Base-by-base conservation (phyloP, 2,888 invertebrate genomes). In the Smittia sp. region DNA sequence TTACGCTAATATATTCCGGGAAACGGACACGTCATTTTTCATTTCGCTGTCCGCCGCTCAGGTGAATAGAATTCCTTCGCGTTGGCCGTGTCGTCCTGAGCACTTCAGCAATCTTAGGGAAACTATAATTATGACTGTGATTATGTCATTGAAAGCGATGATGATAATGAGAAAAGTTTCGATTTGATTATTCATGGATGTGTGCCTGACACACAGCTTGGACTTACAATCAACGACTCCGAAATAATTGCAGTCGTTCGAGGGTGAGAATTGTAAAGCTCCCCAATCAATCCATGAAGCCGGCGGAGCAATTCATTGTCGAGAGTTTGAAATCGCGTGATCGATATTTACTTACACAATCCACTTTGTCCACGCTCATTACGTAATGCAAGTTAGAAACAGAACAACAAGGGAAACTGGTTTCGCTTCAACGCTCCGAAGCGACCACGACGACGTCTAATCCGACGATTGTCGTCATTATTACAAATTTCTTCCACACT, bases 1-100 rank as follows among this genome's bases (percentile, higher is more conserved):
- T 27, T 27, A 13, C 15, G 68, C 13, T 68, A 68, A 68, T 68
- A 25, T 68, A 46, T 41, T 22, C 22, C 22, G 68, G 68, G 68
- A 68, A 41, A 46, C 25, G 25, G 68, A 41, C 68, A 46, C 25
- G 22, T 68, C 46, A 25, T 46, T 68, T 20, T 32, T 68, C 46
- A 22, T 6, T 9, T 32, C 32, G 32, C 3, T 46, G 46, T 46
- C n/a, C 6, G 15, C 3, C 2, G 46, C 46, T 11, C 15, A 46
- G 46, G 11, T 15, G 46, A 46, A 46, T n/a, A 11, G 15, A n/a
- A 46, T 46, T 11, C 11, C 11, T 11, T 13, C n/a, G 32, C 32
- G 32, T 6, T 3, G 32, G 9, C 32, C 4, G 9, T 9, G 32
- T 32, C 9, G 32, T 32, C 32, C 32, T n/a, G n/a, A 32, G 32